phyloP scores from a whole-genome alignment of 2,888 invertebrate genomes.

The Aethes cnicana region DNA sequence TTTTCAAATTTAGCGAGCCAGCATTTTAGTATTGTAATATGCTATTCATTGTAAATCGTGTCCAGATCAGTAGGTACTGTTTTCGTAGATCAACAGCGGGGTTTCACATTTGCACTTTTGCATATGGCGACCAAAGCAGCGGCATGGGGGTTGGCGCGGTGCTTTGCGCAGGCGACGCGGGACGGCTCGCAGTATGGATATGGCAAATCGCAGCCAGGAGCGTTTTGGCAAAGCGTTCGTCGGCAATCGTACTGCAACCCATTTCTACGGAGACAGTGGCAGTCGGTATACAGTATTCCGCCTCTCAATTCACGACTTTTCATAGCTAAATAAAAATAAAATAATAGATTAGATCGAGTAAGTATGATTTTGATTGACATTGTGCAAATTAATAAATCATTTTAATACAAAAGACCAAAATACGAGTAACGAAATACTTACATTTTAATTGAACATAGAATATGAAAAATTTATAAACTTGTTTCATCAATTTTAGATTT shows the following conservation, averaged over 20 bases:
- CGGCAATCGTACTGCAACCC: constrained; percentile 82
- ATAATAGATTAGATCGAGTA: too few relatives aligned
- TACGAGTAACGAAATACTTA: background rate
- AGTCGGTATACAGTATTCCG: constrained; percentile 76
- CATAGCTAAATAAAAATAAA: too few relatives aligned
- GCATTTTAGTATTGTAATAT: constrained; percentile 9
- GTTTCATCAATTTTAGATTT: too few relatives aligned
- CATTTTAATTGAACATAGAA: background rate
- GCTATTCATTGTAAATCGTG: constrained; percentile 14
- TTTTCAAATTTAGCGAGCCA: constrained; percentile 35
- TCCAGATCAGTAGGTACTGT: background rate
- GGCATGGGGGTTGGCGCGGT: constrained; percentile 63
- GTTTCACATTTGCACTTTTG: constrained; percentile 49
- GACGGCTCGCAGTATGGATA: constrained; percentile 64
- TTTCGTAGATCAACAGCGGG: constrained; percentile 12
- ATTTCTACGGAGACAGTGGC: constrained; percentile 80
- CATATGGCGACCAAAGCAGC: constrained; percentile 59
- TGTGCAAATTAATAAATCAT: too few relatives aligned
- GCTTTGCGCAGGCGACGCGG: constrained; percentile 57
- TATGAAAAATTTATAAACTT: too few relatives aligned
- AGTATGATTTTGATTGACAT: too few relatives aligned
- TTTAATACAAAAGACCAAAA: too few relatives aligned
- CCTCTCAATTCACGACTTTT: constrained; percentile 78
- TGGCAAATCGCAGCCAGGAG: constrained; percentile 59
- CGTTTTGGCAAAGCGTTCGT: constrained; percentile 72